phyloP scores from a whole-genome alignment of 2,888 invertebrate genomes.

The Encarsia formosa region DNA sequence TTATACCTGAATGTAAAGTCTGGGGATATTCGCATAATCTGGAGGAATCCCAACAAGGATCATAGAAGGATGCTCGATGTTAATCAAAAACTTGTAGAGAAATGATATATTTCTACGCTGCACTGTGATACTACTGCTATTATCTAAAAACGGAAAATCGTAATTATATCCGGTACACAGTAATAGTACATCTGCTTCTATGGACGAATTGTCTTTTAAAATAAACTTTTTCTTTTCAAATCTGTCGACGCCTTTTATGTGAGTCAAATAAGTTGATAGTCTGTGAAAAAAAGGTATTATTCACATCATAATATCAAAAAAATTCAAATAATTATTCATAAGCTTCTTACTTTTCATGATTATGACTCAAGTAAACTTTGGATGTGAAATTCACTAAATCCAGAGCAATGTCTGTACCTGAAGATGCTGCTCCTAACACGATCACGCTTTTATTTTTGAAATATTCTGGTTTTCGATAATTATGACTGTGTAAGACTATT shows the following conservation, averaged over 20 bases:
- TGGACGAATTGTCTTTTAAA: conserved; percentile 58
- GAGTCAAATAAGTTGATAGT: background rate
- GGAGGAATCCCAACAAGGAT: conserved; percentile 71
- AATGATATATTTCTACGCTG: conserved; percentile 60
- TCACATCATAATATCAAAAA: no score
- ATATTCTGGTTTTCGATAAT: conserved; percentile 63
- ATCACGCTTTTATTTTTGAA: conserved; percentile 61
- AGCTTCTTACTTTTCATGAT: no score
- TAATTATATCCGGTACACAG: conserved; percentile 75
- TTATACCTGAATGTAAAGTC: no score
- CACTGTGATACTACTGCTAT: conserved; percentile 57
- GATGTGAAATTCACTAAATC: conserved; percentile 57
- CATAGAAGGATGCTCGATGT: conserved; percentile 71
- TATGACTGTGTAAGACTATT: conserved; percentile 66
- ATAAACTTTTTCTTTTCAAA: conserved; percentile 9
- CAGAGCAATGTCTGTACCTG: conserved; percentile 68
- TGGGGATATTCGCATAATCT: conserved; percentile 63
- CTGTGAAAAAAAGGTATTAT: background rate
- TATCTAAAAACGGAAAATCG: conserved; percentile 66
- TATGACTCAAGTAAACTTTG: conserved; percentile 58
- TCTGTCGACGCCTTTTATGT: conserved; percentile 6
- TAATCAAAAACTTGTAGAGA: conserved; percentile 73
- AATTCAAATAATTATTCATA: no score
- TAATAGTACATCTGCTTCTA: conserved; percentile 65
- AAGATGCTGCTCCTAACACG: conserved; percentile 69